Percentiles rank a stretch among this genome's conserved stretches.
Evolutionary conservation across 2,113 vertebrate genomes (phyloP).

Genomic region (Bagarius yarrelli): DNA sequence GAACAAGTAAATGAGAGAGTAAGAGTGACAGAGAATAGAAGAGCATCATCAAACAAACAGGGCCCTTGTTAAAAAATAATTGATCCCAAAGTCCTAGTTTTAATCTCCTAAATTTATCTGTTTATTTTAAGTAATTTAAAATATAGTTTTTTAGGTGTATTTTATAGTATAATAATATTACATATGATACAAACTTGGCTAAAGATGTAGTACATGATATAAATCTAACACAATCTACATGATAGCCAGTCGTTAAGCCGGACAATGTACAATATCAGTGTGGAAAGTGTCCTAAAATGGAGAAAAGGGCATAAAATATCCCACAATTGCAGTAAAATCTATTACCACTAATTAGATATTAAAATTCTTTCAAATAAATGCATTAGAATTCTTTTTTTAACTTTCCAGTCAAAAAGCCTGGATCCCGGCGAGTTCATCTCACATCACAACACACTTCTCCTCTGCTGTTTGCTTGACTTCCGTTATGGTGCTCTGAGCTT

Average conservation of each 20-base stretch:
- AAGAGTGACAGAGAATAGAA: no score
- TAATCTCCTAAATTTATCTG: no score
- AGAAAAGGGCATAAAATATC: background rate
- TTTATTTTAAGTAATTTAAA: background rate
- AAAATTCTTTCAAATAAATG: background rate
- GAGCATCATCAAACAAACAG: no score
- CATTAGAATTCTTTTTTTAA: background rate
- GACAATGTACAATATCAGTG: no score
- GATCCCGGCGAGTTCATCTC: background rate
- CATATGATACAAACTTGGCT: background rate
- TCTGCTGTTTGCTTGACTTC: slow-evolving; percentile 60
- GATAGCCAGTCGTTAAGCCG: background rate
- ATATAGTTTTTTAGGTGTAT: background rate
- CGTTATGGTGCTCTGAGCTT: slow-evolving; percentile 59
- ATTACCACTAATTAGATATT: no score
- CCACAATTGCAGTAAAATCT: background rate
- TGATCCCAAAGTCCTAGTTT: no score
- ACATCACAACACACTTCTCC: slow-evolving; percentile 57
- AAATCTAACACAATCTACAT: background rate
- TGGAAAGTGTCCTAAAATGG: no score
- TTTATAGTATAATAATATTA: background rate
- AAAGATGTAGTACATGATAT: background rate
- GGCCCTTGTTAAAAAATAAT: no score
- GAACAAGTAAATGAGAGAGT: no score
- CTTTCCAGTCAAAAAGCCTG: background rate